A percentile compares a stretch with the other conserved stretches of the same genome.
These are phyloP conservation scores for Rousettus madagascariensis DNA, from an alignment of 2,797 vertebrate genomes.

Conservation along the genomic window DNA sequence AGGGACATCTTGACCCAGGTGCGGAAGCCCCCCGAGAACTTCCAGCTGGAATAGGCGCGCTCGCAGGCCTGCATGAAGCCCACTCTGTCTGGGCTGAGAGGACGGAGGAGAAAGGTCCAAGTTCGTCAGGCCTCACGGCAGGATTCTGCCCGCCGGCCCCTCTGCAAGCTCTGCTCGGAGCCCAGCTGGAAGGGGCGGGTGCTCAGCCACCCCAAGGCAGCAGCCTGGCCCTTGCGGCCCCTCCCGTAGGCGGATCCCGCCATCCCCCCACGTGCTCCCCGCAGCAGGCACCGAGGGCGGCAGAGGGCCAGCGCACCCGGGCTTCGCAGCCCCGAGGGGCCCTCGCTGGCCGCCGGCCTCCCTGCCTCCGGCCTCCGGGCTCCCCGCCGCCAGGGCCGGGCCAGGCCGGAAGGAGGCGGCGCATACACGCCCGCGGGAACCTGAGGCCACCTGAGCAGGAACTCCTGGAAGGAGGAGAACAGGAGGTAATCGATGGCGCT, in stretches of 20 bases:
- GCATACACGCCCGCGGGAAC: rapidly evolving
- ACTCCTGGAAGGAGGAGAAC: constrained; percentile 92
- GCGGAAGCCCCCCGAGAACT: constrained; percentile 97
- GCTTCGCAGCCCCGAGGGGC: background rate
- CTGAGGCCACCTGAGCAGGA: constrained; percentile 88
- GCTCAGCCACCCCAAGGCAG: too few species aligned
- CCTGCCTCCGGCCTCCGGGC: rapidly evolving
- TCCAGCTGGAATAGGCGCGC: constrained; percentile 97
- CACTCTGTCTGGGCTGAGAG: constrained; percentile 87
- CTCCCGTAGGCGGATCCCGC: background rate
- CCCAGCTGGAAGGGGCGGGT: background rate
- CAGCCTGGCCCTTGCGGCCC: background rate
- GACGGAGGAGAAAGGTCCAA: background rate
- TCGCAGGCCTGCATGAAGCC: constrained; percentile 95
- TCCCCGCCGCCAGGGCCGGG: rapidly evolving
- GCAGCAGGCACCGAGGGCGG: background rate
- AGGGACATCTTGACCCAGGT: constrained; percentile 99
- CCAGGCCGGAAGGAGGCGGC: background rate
- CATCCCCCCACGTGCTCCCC: background rate
- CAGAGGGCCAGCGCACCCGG: background rate
- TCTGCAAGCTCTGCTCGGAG: background rate
- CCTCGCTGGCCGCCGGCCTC: rapidly evolving
- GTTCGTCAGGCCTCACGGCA: background rate
- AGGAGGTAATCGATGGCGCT: constrained; percentile 97
- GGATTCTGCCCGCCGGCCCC: background rate